Base-by-base conservation (phyloP, 1,140 invertebrate genomes). In the Acromyrmex charruanus region DNA sequence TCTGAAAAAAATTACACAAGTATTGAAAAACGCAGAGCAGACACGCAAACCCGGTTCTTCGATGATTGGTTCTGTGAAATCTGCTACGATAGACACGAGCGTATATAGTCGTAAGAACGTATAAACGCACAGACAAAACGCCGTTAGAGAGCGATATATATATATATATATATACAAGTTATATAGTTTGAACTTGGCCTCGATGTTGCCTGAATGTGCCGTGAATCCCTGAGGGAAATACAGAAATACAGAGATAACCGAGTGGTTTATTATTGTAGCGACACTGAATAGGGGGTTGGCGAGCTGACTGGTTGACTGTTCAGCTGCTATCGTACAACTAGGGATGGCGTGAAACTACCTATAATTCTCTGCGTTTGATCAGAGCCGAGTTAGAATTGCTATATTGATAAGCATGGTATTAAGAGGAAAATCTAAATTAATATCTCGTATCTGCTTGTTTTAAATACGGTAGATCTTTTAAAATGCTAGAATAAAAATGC, bases 201-300 rank as follows among this genome's bases (percentile, higher is more conserved):
- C 93, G 91, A 94, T 94, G n/a, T n/a, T n/a, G 92, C 88, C 89
- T 90, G 90, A 92, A 90, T 91, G 90, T 92, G 88, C 89, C 88
- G 85, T 72, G 90, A 91, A 91, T 90, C 87, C 94, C 93, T 88
- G 92, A 94, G 94, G 94, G 93, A 94, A 94, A 94, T 94, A 93
- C 93, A 94, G 94, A 94, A 94, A 94, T 94, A 94, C 93, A 93
- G 94, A 95, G 94, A 95, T 94, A 94, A 94, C 93, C 89, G 93
- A 92, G 91, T 92, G 94, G 94, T 94, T 94, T 95, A 93, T 94
- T 94, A 93, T 94, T 94, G 92, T 93, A 93, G 91, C 93, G 94
- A 94, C 94, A 94, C 93, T 94, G 92, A 95, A 95, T 91, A 90
- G 90, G 90, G 92, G 92, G 91, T 93, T 91, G 85, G 87, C 89